Evolutionary conservation across 1,140 invertebrate genomes (phyloP).

Genomic region (Lepidostoma basale): DNA sequence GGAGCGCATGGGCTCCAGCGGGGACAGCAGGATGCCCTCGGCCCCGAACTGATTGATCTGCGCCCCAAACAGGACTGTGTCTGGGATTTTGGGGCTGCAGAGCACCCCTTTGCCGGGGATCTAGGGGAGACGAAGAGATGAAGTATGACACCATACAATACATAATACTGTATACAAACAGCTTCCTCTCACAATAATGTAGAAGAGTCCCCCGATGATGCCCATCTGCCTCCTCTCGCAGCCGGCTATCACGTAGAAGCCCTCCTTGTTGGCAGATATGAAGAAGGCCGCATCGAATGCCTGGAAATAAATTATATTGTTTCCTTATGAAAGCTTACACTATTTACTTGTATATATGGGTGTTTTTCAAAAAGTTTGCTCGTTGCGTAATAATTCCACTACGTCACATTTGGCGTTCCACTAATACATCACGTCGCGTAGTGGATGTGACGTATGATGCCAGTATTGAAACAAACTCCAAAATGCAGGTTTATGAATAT

Average conservation of each 20-base stretch:
- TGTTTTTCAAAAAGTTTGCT: too few species aligned
- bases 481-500: too few species aligned
- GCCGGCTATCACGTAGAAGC: constrained; percentile 61
- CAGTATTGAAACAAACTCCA: too few species aligned
- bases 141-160: too few species aligned
- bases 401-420: neutral
- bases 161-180: too few species aligned
- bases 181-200: constrained; percentile 62
- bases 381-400: too few species aligned
- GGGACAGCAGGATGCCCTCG: constrained; percentile 67
- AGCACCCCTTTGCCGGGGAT: constrained; percentile 70
- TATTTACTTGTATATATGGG: neutral
- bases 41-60: constrained; percentile 64
- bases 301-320: constrained; percentile 50
- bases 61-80: constrained; percentile 67
- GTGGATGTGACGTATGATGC: too few species aligned
- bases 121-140: constrained; percentile 52
- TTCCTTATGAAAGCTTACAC: neutral
- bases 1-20: constrained; percentile 69
- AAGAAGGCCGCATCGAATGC: constrained; percentile 70
- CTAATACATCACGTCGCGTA: neutral
- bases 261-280: constrained; percentile 59
- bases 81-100: constrained; percentile 68
- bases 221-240: constrained; percentile 62
- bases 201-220: constrained; percentile 64